These are phyloP conservation scores for Cantharis flavilabris DNA, from an alignment of 2,888 invertebrate genomes.

Conservation along the genomic window DNA sequence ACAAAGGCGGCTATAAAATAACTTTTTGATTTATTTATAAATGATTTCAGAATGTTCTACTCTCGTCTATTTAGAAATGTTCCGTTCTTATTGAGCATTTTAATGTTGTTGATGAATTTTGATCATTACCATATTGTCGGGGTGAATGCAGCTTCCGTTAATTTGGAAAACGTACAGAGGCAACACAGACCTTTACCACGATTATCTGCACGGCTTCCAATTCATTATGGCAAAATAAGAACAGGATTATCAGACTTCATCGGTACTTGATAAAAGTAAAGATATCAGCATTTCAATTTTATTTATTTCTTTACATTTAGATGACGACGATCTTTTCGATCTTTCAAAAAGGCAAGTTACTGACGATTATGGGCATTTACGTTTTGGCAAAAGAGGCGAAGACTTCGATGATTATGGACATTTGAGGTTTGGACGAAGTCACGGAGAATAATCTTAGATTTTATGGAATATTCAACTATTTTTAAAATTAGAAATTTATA, in stretches of 20 bases:
- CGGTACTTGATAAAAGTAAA: constrained; percentile 34
- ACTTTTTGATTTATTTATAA: too few species aligned
- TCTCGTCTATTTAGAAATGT: constrained; percentile 23
- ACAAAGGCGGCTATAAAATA: too few species aligned
- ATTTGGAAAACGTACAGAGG: constrained; percentile 33
- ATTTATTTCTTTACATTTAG: constrained; percentile 40
- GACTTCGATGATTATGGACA: constrained; percentile 79
- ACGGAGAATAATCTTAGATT: constrained; percentile 39
- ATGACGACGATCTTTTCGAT: constrained; percentile 57
- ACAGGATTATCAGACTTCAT: constrained; percentile 43
- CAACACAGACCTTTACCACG: constrained; percentile 38
- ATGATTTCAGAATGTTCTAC: constrained; percentile 29
- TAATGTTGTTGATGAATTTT: constrained; percentile 28
- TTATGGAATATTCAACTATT: not conserved
- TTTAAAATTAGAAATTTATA: not conserved
- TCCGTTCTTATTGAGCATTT: constrained; percentile 25
- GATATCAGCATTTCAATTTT: not conserved
- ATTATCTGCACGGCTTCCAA: constrained; percentile 33
- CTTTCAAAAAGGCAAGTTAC: constrained; percentile 58
- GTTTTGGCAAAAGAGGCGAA: constrained; percentile 65
- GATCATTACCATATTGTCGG: constrained; percentile 24
- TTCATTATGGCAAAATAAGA: constrained; percentile 42
- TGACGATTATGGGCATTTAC: constrained; percentile 66
- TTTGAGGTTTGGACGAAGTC: constrained; percentile 70
- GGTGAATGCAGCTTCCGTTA: constrained; percentile 29